Evolutionary conservation across 2,113 vertebrate species (phyloP).

Genomic region (Gymnobelideus leadbeateri): DNA sequence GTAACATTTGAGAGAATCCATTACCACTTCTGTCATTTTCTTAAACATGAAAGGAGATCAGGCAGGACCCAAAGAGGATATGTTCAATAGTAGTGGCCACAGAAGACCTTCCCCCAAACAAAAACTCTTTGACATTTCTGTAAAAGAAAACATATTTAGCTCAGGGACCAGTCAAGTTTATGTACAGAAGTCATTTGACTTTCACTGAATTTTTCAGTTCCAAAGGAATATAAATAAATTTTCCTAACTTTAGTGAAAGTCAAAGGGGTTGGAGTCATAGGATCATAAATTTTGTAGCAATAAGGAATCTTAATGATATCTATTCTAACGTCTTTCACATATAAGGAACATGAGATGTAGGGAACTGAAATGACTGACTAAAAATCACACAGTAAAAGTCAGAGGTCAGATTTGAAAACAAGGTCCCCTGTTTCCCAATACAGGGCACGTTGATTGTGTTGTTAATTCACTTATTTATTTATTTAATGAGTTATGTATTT

Average conservation of each 20-base stretch:
- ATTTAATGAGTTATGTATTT: background rate
- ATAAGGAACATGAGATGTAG: background rate
- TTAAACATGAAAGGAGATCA: constrained; percentile 54
- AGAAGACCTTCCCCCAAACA: background rate
- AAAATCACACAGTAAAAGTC: background rate
- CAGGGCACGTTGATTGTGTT: background rate
- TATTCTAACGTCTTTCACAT: background rate
- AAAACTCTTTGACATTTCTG: background rate
- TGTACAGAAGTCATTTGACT: constrained; percentile 7
- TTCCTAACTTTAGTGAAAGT: constrained; percentile 32
- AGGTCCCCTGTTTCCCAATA: background rate
- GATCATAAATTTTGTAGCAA: background rate
- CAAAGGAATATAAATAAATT: constrained; percentile 56
- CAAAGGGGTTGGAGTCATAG: constrained; percentile 19
- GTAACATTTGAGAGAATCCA: constrained; percentile 75
- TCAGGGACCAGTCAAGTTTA: background rate
- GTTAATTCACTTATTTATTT: background rate
- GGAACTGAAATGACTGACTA: background rate
- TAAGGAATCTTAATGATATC: background rate
- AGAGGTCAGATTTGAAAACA: background rate
- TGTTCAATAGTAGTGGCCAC: background rate
- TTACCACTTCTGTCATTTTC: constrained; percentile 74
- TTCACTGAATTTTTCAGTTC: constrained; percentile 52
- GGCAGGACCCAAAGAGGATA: background rate
- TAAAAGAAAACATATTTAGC: constrained; percentile 1